Evolutionary conservation across 2,797 vertebrate species (phyloP), one percentile per base, ranked within the genome.

Genomic region (Danio aesculapii): DNA sequence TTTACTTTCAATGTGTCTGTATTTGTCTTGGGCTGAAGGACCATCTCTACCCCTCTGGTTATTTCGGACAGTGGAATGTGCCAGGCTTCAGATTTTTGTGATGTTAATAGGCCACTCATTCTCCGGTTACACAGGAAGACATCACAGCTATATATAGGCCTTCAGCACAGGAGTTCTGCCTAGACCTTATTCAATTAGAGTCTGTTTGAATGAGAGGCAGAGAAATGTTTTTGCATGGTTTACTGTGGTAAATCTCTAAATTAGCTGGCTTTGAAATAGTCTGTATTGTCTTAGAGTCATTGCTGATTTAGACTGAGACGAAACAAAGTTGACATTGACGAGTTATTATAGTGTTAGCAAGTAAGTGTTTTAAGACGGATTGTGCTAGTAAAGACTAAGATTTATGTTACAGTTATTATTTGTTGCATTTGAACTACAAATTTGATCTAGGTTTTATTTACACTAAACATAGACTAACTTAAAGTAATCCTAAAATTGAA

Each of bases 51-150:
- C 70, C 52, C 47, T 76, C 75, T 43, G 86, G 93, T 91, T 95
- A 95, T 95, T 94, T 94, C 92, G 94, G 94, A 89, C 88, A 39
- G 83, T 61, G 92, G 94, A 95, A 95, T 95, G 92, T 94, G 94
- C 94, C 93, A 91, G 92, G 93, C 90, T 88, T 93, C 85, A 93
- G 90, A 95, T 94, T 95, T 94, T 92, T 92, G 86, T 91, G 90
- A 94, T 93, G 92, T 88, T 94, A 92, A 92, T 91, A 89, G 91
- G 90, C 90, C 86, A 86, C 8, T 77, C 16, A 89, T 84, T 92
- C 94, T 95, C 93, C 86, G 88, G 87, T 95, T 95, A 92, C 94
- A 92, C 87, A 89, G 90, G 88, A 94, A 93, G 91, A 95, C 94
- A 93, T 95, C 94, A 95, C 89, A 67, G 86, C 89, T 95, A 94